phyloP scores from a whole-genome alignment of 2,888 invertebrate genomes.

The Chalcis sispes region DNA sequence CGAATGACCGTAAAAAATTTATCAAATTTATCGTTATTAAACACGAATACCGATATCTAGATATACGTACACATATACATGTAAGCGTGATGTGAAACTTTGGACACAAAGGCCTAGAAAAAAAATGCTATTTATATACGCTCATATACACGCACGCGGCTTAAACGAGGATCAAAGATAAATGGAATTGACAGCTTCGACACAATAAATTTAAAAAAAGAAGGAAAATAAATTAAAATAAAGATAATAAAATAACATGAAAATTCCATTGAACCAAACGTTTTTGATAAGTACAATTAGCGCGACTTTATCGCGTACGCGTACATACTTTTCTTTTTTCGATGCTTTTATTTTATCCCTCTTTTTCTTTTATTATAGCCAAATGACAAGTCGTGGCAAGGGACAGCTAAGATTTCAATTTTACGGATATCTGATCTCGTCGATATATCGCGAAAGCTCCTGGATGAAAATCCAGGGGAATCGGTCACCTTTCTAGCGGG shows the following conservation, averaged over 20 bases:
- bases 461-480: conserved; percentile 34
- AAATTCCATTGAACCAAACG: no score
- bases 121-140: no score
- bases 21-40: conserved; percentile 26
- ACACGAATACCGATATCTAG: neutral
- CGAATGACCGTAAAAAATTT: neutral
- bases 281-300: conserved; percentile 34
- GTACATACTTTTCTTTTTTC: neutral
- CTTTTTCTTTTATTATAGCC: neutral
- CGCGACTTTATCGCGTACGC: conserved; percentile 21
- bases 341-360: neutral
- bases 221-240: no score
- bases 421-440: conserved; percentile 49
- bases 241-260: no score
- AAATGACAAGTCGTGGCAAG: conserved; percentile 11
- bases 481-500: neutral
- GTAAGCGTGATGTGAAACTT: no score
- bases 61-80: neutral
- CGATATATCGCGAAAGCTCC: conserved; percentile 22
- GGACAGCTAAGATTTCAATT: conserved; percentile 51
- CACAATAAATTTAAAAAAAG: conserved; percentile 20
- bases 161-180: conserved; percentile 28
- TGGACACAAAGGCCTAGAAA: no score
- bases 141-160: neutral
- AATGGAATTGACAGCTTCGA: neutral